Evolutionary conservation across 2,888 invertebrate genomes (phyloP), one percentile per base, ranked within the genome.

Genomic region (Muschampia plurimacula): DNA sequence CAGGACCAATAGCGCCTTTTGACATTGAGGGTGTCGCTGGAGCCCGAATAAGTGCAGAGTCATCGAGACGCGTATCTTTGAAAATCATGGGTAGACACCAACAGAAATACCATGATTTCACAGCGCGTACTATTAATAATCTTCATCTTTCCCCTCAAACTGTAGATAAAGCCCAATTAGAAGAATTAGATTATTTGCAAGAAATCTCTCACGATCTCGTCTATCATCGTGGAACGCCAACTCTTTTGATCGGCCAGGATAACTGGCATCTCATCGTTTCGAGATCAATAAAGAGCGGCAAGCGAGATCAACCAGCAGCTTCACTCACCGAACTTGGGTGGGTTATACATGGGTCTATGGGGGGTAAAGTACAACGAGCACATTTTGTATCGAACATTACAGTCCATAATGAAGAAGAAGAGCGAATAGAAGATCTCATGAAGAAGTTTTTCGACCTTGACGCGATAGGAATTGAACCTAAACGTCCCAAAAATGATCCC

Each of bases 211-310:
- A 13, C 13, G 32, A 59, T 13, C 59, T 59, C 59, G 32, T 59
- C 32, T 59, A 59, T 59, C 28, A 32, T 59, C 59, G 59, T 13
- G 59, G 59, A 59, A 59, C 28, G 32, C 59, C 59, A 13, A 59
- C 59, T 13, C 13, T 59, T 1, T 59, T 59, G 59, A 59, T 59
- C 59, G 59, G 59, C 7, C 59, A 59, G 13, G 59, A 59, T 59
- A 59, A 59, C 32, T 59, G 59, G 59, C 59, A 59, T 32, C 59
- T 59, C 13, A 59, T 59, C 59, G 59, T 59, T 59, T 59, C 59
- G 59, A 32, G 32, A 59, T 59, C 59, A 59, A 59, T 59, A 13
- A 59, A 59, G 32, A 59, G 32, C 13, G 59, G 59, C 28, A 12
- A 1, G 1, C 59, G 59, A 59, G 59, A 13, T 32, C 59, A 59